These are phyloP conservation scores for Cylloceria caligata DNA, from an alignment of 2,888 invertebrate species.

Conservation along the genomic window DNA sequence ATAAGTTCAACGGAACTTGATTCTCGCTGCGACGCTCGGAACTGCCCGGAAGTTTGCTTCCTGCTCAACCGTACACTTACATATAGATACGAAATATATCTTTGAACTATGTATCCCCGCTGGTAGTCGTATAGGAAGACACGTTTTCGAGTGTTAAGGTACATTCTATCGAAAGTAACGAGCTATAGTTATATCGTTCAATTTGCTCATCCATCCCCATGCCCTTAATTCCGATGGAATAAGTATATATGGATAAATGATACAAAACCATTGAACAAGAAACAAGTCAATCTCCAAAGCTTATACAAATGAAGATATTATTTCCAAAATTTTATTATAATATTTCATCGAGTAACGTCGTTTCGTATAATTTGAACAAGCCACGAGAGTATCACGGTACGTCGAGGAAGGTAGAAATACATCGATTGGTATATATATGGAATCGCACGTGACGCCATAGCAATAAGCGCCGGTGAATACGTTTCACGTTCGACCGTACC, in stretches of 20 bases:
- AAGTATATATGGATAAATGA: background rate
- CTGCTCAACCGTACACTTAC: no score
- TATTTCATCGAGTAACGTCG: no score
- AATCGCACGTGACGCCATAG: constrained; percentile 4
- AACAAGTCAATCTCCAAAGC: background rate
- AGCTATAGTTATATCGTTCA: background rate
- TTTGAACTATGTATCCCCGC: background rate
- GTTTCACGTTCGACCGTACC: constrained; percentile 40
- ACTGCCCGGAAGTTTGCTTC: constrained; percentile 41
- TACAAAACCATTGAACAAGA: background rate
- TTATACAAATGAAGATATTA: background rate
- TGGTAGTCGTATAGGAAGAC: background rate
- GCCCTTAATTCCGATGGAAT: background rate
- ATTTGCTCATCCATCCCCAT: background rate
- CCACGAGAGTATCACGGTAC: background rate
- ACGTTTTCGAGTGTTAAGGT: background rate
- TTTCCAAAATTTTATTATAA: no score
- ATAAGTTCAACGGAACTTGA: constrained; percentile 58
- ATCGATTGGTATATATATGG: background rate
- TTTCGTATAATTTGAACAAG: no score
- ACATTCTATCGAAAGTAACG: background rate
- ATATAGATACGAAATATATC: constrained; percentile 12
- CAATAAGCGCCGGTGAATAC: constrained; percentile 15
- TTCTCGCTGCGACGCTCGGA: constrained; percentile 27
- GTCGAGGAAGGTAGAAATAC: background rate